Conservation (phyloP, 2,888 invertebrate species). For the Synergus umbraculus region DNA sequence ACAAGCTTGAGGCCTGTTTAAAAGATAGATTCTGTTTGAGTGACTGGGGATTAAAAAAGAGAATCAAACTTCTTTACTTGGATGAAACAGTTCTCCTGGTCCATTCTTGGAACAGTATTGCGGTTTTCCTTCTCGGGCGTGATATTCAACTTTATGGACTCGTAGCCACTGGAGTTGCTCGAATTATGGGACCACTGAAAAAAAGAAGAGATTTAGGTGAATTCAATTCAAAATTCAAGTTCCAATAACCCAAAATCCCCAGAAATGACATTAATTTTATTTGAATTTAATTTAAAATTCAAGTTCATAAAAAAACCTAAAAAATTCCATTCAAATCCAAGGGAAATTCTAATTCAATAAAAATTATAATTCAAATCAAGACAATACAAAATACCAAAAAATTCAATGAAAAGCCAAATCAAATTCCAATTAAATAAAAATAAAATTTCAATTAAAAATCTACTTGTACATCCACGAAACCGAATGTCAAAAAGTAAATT, state of each 20-base stretch:
- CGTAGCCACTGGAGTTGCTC: conserved; percentile 22
- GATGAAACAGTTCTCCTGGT: neutral
- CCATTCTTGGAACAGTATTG: neutral
- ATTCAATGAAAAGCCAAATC: too few relatives aligned
- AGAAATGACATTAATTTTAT: too few relatives aligned
- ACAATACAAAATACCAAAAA: too few relatives aligned
- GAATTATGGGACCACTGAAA: conserved; percentile 16
- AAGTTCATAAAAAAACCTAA: too few relatives aligned
- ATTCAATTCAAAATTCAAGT: neutral
- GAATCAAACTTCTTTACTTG: conserved; percentile 48
- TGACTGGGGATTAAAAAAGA: conserved; percentile 9
- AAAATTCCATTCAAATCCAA: too few relatives aligned
- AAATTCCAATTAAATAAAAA: neutral
- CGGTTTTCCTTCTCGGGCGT: conserved; percentile 2
- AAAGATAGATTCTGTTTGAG: conserved; percentile 39
- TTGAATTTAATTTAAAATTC: too few relatives aligned
- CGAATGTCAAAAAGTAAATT: too few relatives aligned
- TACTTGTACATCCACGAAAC: too few relatives aligned
- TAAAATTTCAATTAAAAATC: too few relatives aligned
- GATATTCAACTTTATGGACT: neutral
- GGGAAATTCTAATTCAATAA: too few relatives aligned
- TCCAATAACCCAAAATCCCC: too few relatives aligned
- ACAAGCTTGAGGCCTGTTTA: conserved; percentile 63
- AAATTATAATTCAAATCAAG: too few relatives aligned
- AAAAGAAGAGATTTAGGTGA: neutral